Evolutionary conservation across 1,140 invertebrate species (phyloP), one percentile per base, ranked within the genome.

Genomic region (Augochlora pura): DNA sequence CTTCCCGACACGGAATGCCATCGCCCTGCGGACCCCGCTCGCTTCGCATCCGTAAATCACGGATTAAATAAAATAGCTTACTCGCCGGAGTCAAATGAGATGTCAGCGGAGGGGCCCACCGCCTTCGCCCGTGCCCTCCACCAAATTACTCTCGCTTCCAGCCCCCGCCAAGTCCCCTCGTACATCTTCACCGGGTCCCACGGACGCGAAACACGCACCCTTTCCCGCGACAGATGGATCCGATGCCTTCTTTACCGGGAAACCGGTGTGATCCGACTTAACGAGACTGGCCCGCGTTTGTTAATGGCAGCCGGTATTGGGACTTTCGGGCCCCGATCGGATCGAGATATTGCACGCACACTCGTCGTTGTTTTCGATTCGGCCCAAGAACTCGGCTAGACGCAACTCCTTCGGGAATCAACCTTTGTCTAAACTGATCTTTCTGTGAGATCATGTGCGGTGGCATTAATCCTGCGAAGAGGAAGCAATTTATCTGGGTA

Each of bases 31-130:
- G 74, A 23, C 54, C 60, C 60, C 60, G 54, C 65, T 71, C 79
- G 82, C 42, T 80, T 83, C 84, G 84, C 76, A 74, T 86, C 77
- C 84, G 81, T 86, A 86, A 86, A 86, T 86, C 85, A 86, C 81
- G 85, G 85, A 86, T 86, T 86, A 86, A 86, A 86, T 86, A 86
- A 86, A 86, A 86, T 86, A 81, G 85, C 84, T 74, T 80, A 71
- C 72, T 75, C 52, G 84, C 81, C 71, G 82, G 85, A 86, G 85
- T 86, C 81, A 86, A 86, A 86, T 86, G 85, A 86, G 84, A 86
- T 80, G 84, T 86, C 85, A 86, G 83, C 76, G 83, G 76, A 39
- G 69, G 25, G 79, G 76, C 83, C 83, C 83, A 83, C 84, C 84
- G 72, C 84, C 80, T 80, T 86, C 79, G 84, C 68, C 78, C 59